Percentiles rank a stretch among this genome's conserved stretches.
These are phyloP conservation scores for Sebastiscus tertius DNA, from an alignment of 2,797 vertebrate genomes.

Conservation along the genomic window DNA sequence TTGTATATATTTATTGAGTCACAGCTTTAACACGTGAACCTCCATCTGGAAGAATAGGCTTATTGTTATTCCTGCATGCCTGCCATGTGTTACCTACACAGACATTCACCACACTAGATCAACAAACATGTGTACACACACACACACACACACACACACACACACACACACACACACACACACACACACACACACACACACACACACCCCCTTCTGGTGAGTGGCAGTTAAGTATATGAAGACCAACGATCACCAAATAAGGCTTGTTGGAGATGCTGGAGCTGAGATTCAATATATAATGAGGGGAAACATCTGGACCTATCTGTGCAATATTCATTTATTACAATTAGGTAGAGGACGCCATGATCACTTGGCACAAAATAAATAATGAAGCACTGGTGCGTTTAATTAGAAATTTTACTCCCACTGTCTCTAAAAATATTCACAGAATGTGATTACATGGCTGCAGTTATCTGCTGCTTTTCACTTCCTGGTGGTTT, in stretches of 20 bases:
- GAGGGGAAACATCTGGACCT: neutral
- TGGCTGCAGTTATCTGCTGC: neutral
- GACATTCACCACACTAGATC: neutral
- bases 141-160: no score
- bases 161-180: no score
- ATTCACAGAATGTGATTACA: neutral
- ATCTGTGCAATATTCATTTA: neutral
- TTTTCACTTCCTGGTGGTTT: neutral
- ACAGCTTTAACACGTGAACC: neutral
- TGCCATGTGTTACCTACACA: neutral
- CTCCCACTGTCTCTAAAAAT: neutral
- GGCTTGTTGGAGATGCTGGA: neutral
- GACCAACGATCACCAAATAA: neutral
- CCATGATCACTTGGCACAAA: neutral
- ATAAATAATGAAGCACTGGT: neutral
- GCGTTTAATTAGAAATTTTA: neutral
- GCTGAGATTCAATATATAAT: neutral
- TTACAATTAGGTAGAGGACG: neutral
- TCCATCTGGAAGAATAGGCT: neutral
- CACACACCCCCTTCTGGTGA: no score
- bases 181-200: no score
- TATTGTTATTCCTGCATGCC: neutral
- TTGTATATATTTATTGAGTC: neutral
- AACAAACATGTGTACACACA: neutral
- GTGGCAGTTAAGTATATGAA: no score